phyloP scores from a whole-genome alignment of 2,797 vertebrate genomes.

The Cynopterus sphinx region DNA sequence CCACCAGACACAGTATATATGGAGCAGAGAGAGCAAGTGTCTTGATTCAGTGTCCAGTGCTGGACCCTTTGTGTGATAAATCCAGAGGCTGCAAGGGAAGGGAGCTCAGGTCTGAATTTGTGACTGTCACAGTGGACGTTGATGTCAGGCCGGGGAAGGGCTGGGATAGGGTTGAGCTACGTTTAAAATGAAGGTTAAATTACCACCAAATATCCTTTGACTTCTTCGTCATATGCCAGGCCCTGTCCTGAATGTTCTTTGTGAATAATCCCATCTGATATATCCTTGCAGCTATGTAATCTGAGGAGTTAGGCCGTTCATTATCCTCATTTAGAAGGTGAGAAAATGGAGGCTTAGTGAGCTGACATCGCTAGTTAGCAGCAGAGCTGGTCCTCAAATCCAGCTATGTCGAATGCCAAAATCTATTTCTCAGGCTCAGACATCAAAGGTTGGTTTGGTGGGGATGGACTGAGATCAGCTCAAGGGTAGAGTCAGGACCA shows the following conservation, averaged over 20 bases:
- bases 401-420: not conserved
- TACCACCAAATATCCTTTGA: not conserved
- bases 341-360: not conserved
- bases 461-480: not conserved
- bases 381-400: not conserved
- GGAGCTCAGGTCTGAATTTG: not conserved
- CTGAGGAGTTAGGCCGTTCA: not conserved
- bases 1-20: not conserved
- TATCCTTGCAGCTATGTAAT: not conserved
- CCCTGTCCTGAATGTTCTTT: not conserved
- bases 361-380: not conserved
- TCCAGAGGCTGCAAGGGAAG: no score
- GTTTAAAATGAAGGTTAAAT: not conserved
- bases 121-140: accelerated
- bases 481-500: not conserved
- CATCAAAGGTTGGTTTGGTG: not conserved
- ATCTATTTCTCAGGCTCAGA: not conserved
- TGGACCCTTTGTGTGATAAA: not conserved
- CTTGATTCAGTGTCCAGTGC: not conserved
- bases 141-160: not conserved
- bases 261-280: not conserved
- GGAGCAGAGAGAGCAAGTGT: not conserved
- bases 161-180: not conserved
- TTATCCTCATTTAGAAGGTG: not conserved
- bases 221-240: accelerated